Base-by-base conservation (phyloP, 2,797 vertebrate species). In the Nannoperca australis region DNA sequence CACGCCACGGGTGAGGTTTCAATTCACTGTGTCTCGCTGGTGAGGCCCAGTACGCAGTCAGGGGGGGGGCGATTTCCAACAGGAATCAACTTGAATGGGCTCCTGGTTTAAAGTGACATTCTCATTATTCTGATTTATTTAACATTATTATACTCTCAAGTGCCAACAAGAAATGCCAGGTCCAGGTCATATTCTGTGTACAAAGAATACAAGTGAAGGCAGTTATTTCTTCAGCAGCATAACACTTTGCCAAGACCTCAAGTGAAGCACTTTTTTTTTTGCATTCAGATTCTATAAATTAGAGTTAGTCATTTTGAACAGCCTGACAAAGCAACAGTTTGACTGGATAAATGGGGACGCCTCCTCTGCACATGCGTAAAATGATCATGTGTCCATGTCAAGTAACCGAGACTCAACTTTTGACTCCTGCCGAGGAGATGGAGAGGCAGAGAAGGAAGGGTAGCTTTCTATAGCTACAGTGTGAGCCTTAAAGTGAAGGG, bases 401-500 rank as follows among this genome's bases (percentile, higher is more conserved):
- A 60, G 58, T 50, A 76, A 63, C 50, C 13, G 2, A 22, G 42
- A 40, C 38, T 83, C 36, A 82, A 56, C 62, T 40, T 81, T 70
- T 73, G 70, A 76, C 66, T 65, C 55, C 9, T 69, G 63, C 69
- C 63, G 56, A 75, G n/a, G 49, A 22, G 74, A 75, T 51, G 50
- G 53, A 36, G 68, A 70, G 30, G 67, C 42, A 45, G 78, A 68
- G 69, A 56, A 54, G 62, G 73, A 68, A 22, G 59, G 69, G 63
- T 7, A 36, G 20, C 22, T 11, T 14, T 40, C 47, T 24, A 12
- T 11, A 18, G 78, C 66, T 40, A 22, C 76, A 30, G 50, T 58
- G 40, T 55, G 51, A 15, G 70, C 56, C 30, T 83, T 82, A 89
- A 91, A 93, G 92, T 83, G 83, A 92, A 91, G 93, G 95, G 95